phyloP scores from a whole-genome alignment of 2,888 invertebrate species.

The Girardia tigrina region DNA sequence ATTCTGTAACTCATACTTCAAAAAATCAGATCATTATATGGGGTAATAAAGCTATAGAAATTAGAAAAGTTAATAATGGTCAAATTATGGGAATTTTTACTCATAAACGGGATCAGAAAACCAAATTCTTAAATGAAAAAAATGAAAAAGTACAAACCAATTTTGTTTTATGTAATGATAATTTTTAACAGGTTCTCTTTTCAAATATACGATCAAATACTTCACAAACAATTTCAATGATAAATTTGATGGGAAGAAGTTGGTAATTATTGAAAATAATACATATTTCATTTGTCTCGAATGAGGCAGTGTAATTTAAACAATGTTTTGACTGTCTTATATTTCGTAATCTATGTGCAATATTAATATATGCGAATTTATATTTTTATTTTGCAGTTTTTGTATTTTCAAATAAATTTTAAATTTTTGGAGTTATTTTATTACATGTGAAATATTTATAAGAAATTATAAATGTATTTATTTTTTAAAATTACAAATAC shows the following conservation, averaged over 20 bases:
- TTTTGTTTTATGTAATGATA: not conserved
- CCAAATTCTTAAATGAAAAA: slow-evolving; percentile 1
- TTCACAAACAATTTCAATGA: not conserved
- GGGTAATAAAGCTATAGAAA: slow-evolving; percentile 14
- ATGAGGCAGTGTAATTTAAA: too few species aligned
- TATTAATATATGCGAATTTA: too few species aligned
- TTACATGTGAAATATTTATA: too few species aligned
- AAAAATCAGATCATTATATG: not conserved
- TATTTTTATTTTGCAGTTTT: too few species aligned
- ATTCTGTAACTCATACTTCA: not conserved
- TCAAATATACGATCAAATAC: not conserved
- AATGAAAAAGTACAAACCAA: not conserved
- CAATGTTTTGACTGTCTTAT: too few species aligned
- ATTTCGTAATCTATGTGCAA: too few species aligned
- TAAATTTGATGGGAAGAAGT: not conserved
- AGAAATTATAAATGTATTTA: too few species aligned
- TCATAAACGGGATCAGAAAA: not conserved
- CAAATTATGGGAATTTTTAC: slow-evolving; percentile 15
- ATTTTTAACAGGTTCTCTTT: not conserved
- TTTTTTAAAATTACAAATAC: too few species aligned
- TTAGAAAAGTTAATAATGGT: slow-evolving; percentile 6
- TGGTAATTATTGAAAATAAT: too few species aligned
- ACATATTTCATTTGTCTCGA: too few species aligned
- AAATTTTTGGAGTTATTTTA: too few species aligned
- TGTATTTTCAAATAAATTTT: too few species aligned